Evolutionary conservation across 2,113 vertebrate genomes (phyloP), one percentile per base, ranked within the genome.

Genomic region (Tyto alba): DNA sequence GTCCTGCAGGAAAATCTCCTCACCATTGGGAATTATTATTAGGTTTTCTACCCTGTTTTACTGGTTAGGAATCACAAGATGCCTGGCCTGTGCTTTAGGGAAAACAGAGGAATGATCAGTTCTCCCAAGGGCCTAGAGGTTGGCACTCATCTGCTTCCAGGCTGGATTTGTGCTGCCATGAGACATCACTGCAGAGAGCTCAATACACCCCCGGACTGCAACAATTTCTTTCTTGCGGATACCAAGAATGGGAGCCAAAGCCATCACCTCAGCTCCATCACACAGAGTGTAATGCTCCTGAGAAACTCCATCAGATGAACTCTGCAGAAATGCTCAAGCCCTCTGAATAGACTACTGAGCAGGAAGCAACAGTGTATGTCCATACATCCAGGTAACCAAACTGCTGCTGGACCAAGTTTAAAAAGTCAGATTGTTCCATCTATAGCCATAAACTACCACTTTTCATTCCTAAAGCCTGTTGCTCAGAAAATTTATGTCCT

Each of bases 171-270:
- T 63, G 62, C 38, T 85, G 71, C 80, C 77, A 17, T 15, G 14
- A 95, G 84, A 53, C 74, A 66, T 50, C 34, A 66, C 89, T 85
- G 91, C 90, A 91, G 86, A 86, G 64, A 87, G 73, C 68, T 95
- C 80, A 79, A 48, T 45, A 84, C 22, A 62, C 34, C 56, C 53
- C 16, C 0, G 1, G 74, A 89, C 79, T 90, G 80, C 79, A 93
- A 92, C 86, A 94, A 45, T 52, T 87, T 72, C 40, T 57, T 16
- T 34, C 43, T 78, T 82, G 84, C 17, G 1, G 77, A 69, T 32
- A 38, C 30, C 27, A 64, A 2, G 47, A 93, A 41, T 4, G 4
- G 56, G n/a, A 96, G 94, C 80, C 94, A 95, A 93, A 79, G 55
- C 62, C 19, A 4, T 6, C 85, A 85, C 66, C 86, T 83, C 89